phyloP scores from a whole-genome alignment of 1,140 invertebrate genomes.

The Achatina immaculata region DNA sequence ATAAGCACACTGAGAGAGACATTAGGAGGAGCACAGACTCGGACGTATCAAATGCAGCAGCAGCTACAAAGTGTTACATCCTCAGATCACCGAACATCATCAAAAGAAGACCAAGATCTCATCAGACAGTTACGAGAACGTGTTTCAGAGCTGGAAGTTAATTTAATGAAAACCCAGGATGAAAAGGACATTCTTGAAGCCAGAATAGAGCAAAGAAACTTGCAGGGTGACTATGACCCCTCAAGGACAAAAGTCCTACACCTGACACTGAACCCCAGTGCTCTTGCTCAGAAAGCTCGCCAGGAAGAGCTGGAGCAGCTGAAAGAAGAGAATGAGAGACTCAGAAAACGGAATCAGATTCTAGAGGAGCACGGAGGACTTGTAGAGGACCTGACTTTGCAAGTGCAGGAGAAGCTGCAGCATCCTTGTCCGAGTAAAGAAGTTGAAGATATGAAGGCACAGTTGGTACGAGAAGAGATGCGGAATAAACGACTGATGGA shows the following conservation, averaged over 20 bases:
- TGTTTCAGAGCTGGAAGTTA: constrained; percentile 69
- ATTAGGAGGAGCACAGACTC: not conserved
- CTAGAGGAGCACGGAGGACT: constrained; percentile 62
- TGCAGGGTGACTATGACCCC: constrained; percentile 40
- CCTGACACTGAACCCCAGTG: constrained; percentile 11
- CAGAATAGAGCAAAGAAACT: constrained; percentile 74
- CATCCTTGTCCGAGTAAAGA: constrained; percentile 58
- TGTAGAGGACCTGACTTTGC: constrained; percentile 59
- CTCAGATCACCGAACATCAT: not conserved
- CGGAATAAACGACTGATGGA: constrained; percentile 84
- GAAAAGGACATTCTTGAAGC: constrained; percentile 76
- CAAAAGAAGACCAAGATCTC: not conserved
- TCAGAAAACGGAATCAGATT: constrained; percentile 33
- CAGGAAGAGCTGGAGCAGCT: not conserved
- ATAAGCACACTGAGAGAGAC: constrained; percentile 66
- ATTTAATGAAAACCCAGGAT: constrained; percentile 73
- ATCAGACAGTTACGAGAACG: constrained; percentile 48
- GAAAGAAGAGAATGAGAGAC: constrained; percentile 7
- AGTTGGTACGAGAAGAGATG: constrained; percentile 73
- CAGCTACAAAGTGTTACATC: not conserved
- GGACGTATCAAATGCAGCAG: constrained; percentile 41
- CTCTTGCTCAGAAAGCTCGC: not conserved
- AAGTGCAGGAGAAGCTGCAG: constrained; percentile 74
- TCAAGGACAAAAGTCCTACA: constrained; percentile 30
- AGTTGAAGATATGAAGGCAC: constrained; percentile 64